Percentiles rank a stretch among this genome's conserved stretches.
Conservation (phyloP, 2,113 vertebrate species). For the Tauraco erythrolophus region DNA sequence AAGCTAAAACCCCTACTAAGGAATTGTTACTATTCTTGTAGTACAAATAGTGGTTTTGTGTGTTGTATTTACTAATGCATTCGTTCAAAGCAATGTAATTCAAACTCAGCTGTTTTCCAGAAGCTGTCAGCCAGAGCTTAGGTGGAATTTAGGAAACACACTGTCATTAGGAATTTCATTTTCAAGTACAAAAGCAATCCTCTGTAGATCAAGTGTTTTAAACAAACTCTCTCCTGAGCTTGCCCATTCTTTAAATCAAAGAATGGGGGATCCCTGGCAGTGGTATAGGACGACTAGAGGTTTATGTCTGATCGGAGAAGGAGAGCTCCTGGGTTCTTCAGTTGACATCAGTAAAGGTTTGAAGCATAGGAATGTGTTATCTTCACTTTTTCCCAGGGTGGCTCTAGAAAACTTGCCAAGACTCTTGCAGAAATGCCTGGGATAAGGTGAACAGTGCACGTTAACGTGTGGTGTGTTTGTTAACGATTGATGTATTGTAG, state of each 20-base stretch:
- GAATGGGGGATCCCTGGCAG: background rate
- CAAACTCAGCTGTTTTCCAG: background rate
- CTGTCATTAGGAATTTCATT: background rate
- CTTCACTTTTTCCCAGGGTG: background rate
- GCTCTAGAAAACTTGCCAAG: background rate
- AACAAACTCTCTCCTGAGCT: background rate
- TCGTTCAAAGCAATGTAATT: background rate
- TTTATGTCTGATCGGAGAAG: background rate
- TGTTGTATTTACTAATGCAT: background rate
- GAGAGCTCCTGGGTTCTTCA: background rate
- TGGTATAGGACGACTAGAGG: too few relatives aligned
- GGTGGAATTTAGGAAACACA: background rate
- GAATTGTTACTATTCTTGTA: background rate
- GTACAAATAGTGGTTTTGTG: background rate
- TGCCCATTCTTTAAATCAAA: background rate
- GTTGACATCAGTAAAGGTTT: background rate
- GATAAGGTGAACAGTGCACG: background rate
- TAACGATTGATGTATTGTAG: background rate
- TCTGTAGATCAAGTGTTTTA: background rate
- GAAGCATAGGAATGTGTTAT: background rate
- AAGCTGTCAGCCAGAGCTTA: background rate
- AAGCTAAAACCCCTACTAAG: background rate
- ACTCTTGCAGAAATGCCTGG: background rate
- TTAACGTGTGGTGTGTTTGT: fast-evolving
- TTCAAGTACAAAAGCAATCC: background rate